A percentile compares a stretch with the other conserved stretches of the same genome.
Conservation (phyloP, 1,140 invertebrate genomes). For the Brachionus plicatilis region DNA sequence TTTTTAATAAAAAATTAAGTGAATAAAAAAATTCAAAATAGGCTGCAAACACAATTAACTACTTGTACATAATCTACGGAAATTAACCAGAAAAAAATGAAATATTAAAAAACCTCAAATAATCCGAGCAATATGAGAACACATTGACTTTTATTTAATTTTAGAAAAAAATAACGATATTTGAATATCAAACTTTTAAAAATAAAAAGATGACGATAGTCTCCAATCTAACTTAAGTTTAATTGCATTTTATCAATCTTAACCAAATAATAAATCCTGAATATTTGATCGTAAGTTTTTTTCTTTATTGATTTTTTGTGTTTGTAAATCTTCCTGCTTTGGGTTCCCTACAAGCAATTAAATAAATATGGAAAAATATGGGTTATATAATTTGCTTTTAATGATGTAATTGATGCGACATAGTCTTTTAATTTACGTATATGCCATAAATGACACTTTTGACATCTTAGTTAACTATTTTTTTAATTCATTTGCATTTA, state of each 20-base stretch:
- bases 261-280: not conserved
- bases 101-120: not conserved
- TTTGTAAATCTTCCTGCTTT: not conserved
- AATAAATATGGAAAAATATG: not conserved
- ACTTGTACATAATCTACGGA: not conserved
- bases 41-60: no score
- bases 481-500: conserved; percentile 8
- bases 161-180: not conserved
- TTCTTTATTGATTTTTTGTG: conserved; percentile 22
- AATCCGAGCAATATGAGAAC: not conserved
- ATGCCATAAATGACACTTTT: not conserved
- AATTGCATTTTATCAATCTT: not conserved
- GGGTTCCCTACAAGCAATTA: not conserved
- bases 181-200: not conserved
- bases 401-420: conserved; percentile 2
- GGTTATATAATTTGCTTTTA: not conserved
- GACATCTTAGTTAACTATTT: not conserved
- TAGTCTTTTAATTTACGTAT: not conserved
- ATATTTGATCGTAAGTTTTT: not conserved
- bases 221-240: not conserved
- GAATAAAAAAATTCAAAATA: no score
- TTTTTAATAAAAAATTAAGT: no score
- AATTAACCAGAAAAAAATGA: not conserved
- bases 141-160: not conserved
- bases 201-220: not conserved